A percentile compares a stretch with the other conserved stretches of the same genome.
These are phyloP conservation scores for Trypoxylus dichotomus DNA, from an alignment of 1,140 invertebrate species.

Conservation along the genomic window DNA sequence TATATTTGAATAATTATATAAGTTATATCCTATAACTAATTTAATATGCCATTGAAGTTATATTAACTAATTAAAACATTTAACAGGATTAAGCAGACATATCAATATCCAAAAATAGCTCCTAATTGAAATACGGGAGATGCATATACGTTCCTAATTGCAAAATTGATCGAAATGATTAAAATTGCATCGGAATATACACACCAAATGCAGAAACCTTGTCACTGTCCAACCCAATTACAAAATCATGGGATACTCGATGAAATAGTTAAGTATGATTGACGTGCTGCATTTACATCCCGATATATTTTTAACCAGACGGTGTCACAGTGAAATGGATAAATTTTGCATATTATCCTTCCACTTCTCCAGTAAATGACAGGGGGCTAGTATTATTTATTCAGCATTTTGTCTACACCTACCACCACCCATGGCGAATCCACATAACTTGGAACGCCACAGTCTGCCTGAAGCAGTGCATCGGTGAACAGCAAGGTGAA, in stretches of 20 bases:
- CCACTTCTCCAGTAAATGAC: conserved; percentile 18
- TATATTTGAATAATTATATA: not conserved
- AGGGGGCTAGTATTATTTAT: not conserved
- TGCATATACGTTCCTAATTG: conserved; percentile 15
- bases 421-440: conserved; percentile 1
- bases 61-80: not conserved
- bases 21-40: not conserved
- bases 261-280: conserved; percentile 24
- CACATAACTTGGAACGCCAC: conserved; percentile 12
- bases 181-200: conserved; percentile 4
- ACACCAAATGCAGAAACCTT: conserved; percentile 21
- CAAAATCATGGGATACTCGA: conserved; percentile 16
- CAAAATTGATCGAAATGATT: conserved; percentile 21
- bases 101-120: not conserved
- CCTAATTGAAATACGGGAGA: not conserved
- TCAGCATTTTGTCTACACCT: conserved; percentile 15
- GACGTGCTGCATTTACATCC: conserved; percentile 18
- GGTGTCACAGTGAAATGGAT: conserved; percentile 12
- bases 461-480: not conserved
- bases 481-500: not conserved
- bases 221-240: conserved; percentile 20
- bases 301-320: conserved; percentile 21
- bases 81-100: not conserved
- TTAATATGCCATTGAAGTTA: not conserved
- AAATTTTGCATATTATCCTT: conserved; percentile 21